These are phyloP conservation scores for Hucho hucho DNA, from an alignment of 2,113 vertebrate genomes.

Conservation along the genomic window DNA sequence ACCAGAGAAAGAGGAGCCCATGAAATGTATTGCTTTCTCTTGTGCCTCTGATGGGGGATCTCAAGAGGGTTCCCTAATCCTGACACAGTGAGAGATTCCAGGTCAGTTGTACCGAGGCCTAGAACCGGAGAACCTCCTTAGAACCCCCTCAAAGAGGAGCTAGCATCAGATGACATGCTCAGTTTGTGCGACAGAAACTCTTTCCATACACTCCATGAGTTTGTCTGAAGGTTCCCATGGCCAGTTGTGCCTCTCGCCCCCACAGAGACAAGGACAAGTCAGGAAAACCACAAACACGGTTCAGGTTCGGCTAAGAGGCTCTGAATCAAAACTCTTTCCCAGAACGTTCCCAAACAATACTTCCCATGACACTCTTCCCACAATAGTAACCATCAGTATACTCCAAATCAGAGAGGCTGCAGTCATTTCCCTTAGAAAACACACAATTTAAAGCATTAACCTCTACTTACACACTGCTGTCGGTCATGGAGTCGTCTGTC, in stretches of 20 bases:
- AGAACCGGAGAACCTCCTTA: slow-evolving; percentile 82
- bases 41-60: too few relatives aligned
- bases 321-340: too few relatives aligned
- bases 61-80: slow-evolving; percentile 34
- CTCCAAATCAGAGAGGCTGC: too few relatives aligned
- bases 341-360: too few relatives aligned
- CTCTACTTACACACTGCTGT: slow-evolving; percentile 92
- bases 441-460: slow-evolving; percentile 15
- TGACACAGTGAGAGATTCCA: slow-evolving; percentile 65
- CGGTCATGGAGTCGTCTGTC: slow-evolving; percentile 94
- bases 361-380: too few relatives aligned
- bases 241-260: slow-evolving; percentile 48
- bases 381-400: too few relatives aligned
- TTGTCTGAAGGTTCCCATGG: slow-evolving; percentile 76
- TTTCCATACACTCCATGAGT: slow-evolving; percentile 65
- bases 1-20: too few relatives aligned
- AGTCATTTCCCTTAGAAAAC: slow-evolving; percentile 5
- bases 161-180: too few relatives aligned
- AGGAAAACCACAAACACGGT: too few relatives aligned
- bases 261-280: slow-evolving; percentile 1
- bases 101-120: slow-evolving; percentile 75
- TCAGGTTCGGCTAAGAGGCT: too few relatives aligned
- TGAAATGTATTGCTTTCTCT: too few relatives aligned
- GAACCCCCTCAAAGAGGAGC: slow-evolving; percentile 67
- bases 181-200: too few relatives aligned